Base-by-base conservation (phyloP, 1,140 invertebrate species). In the Dendroctonus ponderosae region DNA sequence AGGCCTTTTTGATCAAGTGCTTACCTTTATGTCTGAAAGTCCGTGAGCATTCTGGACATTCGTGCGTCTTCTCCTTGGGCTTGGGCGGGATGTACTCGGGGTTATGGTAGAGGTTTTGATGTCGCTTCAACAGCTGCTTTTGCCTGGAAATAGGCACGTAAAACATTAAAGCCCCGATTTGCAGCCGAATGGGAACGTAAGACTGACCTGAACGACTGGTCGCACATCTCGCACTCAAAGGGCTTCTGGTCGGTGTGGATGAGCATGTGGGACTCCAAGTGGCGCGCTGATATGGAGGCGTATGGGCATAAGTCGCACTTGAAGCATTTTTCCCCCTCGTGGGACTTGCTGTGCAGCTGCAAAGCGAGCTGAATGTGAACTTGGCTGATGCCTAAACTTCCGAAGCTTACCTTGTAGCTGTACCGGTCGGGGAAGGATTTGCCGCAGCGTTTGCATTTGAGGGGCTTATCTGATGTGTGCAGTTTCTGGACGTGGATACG, bases 281-380 rank as follows among this genome's bases (percentile, higher is more conserved):
- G 94, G 0, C 94, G 87, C 50, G 92, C 87, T 0, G 94, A 95
- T 51, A 93, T 91, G 0, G 94, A 96, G 0, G 95, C 93, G 79
- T 98, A 98, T 0, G 93, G 91, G 79, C 96, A 99, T 2, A 96
- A 79, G 68, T 93, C 92, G 81, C 96, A 99, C 76, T 94, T 96
- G 82, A 92, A 98, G 80, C 95, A 98, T 77, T 98, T 98, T 80
- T 99, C 96, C 2, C 96, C 96, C 78, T 98, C 95, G 74, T 99
- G 96, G 1, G 92, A 92, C 83, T 96, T 79, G 64, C 85, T 84
- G 75, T 91, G 89, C 51, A 90, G 79, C 84, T 86, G 60, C 39
- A 70, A 72, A 44, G 15, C 12, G 12, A 44, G 37, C 26, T 2
- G 39, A 11, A 56, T 26, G 26, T 7, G 11, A n/a, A 48, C 11